Evolutionary conservation across 2,113 vertebrate genomes (phyloP), one percentile per base, ranked within the genome.

Genomic region (Vombatus ursinus): DNA sequence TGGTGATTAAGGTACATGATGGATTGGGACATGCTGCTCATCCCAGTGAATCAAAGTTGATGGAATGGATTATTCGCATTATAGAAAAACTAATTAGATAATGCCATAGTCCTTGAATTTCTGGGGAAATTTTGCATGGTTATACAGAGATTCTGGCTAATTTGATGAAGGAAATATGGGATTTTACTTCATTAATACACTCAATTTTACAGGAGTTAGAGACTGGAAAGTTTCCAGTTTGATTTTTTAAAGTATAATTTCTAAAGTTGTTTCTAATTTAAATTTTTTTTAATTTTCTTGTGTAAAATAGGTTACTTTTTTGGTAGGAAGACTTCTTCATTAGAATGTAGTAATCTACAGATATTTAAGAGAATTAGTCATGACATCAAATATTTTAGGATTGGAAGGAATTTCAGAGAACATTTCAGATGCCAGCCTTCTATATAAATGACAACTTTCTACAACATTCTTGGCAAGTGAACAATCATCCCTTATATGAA

Each of bases 221-320:
- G 94, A 94, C 92, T 77, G 31, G 24, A 94, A 44, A 26, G 25
- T 24, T 28, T 44, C 2, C 0, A n/a, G 23, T 25, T 90, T 93
- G 48, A 37, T n/a, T 49, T 95, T 94, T 31, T 77, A 91, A 50
- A 51, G 37, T 19, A 1, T 84, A 95, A 31, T 37, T 8, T 22
- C 19, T 22, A 84, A 84, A 84, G 84, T 93, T 93, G 23, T 57
- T 50, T 96, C 48, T 90, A 92, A 54, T 93, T 91, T 50, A 92
- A 92, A 52, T 52, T 19, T 91, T 84, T 2, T 52, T 96, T 49
- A 49, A 44, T 77, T 77, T 7, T 92, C 53, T 95, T 61, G 54
- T 8, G 92, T 84, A 49, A 61, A n/a, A 90, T 94, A 19, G n/a
- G 9, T 61, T 90, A 61, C 47, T 92, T 96, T 50, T 84, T 84